Conservation (phyloP, 2,113 vertebrate genomes). For the Lophius piscatorius region DNA sequence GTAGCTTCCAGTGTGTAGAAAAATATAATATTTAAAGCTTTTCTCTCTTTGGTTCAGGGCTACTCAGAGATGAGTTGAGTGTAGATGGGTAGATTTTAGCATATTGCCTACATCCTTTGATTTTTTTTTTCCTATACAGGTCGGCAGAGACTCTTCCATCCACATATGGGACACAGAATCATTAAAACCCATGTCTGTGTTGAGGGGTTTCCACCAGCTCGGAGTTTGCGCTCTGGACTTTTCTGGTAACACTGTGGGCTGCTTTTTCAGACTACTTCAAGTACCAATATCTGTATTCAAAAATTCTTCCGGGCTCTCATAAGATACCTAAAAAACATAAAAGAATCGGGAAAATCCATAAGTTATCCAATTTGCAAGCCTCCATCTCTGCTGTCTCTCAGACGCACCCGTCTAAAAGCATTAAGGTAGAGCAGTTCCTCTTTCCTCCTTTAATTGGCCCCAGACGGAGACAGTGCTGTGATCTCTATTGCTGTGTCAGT, state of each 20-base stretch:
- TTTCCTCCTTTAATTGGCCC: slow-evolving; percentile 59
- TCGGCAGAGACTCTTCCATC: slow-evolving; percentile 93
- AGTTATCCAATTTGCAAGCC: slow-evolving; percentile 37
- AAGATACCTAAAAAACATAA: slow-evolving; percentile 5
- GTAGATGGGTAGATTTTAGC: not conserved
- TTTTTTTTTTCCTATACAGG: slow-evolving; percentile 76
- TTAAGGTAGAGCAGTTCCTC: slow-evolving; percentile 43
- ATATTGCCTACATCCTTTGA: not conserved
- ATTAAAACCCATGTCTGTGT: slow-evolving; percentile 90
- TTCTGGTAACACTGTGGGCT: slow-evolving; percentile 84
- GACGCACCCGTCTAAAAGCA: slow-evolving; percentile 27
- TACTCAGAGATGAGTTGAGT: not conserved
- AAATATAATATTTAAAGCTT: slow-evolving; percentile 13
- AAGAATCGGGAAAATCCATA: slow-evolving; percentile 4
- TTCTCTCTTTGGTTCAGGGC: not conserved
- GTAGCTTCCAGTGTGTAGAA: slow-evolving; percentile 66
- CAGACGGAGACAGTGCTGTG: slow-evolving; percentile 23
- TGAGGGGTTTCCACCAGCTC: slow-evolving; percentile 95
- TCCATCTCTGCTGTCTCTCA: slow-evolving; percentile 27
- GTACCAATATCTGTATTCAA: not conserved
- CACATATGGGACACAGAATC: slow-evolving; percentile 97
- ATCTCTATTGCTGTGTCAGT: slow-evolving; percentile 52
- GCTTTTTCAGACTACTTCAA: slow-evolving; percentile 1
- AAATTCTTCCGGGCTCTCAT: slow-evolving; percentile 23
- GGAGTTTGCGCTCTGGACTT: slow-evolving; percentile 96